Evolutionary conservation across 2,888 invertebrate genomes (phyloP).

Genomic region (Labia minor): DNA sequence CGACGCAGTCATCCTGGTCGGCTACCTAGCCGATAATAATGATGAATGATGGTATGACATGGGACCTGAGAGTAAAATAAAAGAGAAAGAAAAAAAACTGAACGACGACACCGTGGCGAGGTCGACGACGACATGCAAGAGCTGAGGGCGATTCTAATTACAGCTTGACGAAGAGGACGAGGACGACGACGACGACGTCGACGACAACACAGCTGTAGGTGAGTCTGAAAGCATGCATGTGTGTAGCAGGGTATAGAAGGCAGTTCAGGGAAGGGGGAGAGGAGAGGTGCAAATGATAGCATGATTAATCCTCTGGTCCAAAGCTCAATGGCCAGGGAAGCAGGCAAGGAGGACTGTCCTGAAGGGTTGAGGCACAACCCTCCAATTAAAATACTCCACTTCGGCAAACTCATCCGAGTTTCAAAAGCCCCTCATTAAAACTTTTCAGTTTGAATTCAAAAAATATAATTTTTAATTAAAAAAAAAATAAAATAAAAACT

Average conservation of each 20-base stretch:
- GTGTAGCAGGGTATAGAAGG: neutral
- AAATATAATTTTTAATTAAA: too few species aligned
- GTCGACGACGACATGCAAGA: neutral
- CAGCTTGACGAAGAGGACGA: neutral
- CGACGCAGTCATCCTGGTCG: slow-evolving; percentile 6
- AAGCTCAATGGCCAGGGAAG: neutral
- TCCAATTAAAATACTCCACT: too few species aligned
- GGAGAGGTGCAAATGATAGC: neutral
- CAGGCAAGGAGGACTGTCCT: neutral
- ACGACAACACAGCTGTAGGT: neutral
- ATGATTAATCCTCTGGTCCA: neutral
- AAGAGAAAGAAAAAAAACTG: neutral
- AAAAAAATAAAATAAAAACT: too few species aligned
- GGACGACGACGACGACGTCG: neutral
- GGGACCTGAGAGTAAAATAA: neutral
- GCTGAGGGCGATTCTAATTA: neutral
- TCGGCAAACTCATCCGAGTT: too few species aligned
- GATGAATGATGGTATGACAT: neutral
- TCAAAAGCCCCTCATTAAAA: too few species aligned
- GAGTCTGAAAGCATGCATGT: neutral
- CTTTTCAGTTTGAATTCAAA: too few species aligned
- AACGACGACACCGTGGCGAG: neutral
- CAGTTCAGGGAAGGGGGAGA: too few species aligned
- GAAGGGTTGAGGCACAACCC: too few species aligned
- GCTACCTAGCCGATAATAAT: slow-evolving; percentile 13